Percentiles rank a stretch among this genome's conserved stretches.
phyloP scores from a whole-genome alignment of 2,797 vertebrate genomes.

The Cuculus canorus region DNA sequence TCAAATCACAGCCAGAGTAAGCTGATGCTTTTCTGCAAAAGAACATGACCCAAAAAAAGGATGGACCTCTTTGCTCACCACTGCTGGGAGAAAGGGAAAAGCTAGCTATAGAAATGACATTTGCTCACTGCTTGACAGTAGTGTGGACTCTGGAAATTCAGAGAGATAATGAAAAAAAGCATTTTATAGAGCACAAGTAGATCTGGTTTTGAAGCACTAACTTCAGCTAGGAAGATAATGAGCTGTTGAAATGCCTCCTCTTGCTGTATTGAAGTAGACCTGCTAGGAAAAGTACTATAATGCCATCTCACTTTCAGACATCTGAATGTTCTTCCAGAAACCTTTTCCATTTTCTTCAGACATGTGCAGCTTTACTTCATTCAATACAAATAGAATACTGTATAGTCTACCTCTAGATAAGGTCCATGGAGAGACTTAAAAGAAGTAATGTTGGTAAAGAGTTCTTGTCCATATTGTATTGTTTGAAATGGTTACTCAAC shows the following conservation, averaged over 20 bases:
- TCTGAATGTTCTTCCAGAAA: neutral
- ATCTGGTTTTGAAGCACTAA: neutral
- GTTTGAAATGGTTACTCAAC: neutral
- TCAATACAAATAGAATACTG: neutral
- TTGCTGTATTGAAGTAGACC: neutral
- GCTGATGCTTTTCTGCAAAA: neutral
- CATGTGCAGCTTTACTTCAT: neutral
- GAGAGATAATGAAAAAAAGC: neutral
- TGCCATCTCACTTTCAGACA: neutral
- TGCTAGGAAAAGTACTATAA: neutral
- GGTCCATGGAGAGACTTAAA: neutral
- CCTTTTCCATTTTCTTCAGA: neutral
- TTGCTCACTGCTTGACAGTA: neutral
- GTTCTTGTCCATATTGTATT: neutral
- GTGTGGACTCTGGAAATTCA: neutral
- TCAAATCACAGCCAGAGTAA: neutral
- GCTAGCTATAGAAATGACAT: neutral
- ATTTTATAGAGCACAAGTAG: neutral
- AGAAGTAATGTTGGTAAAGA: neutral
- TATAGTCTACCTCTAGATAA: neutral
- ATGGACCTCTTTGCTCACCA: neutral
- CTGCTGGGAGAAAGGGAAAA: neutral
- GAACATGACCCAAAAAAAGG: neutral
- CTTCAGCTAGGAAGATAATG: neutral
- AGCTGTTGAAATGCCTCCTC: neutral